phyloP scores from a whole-genome alignment of 2,113 vertebrate species.

The Corvus moneduloides region DNA sequence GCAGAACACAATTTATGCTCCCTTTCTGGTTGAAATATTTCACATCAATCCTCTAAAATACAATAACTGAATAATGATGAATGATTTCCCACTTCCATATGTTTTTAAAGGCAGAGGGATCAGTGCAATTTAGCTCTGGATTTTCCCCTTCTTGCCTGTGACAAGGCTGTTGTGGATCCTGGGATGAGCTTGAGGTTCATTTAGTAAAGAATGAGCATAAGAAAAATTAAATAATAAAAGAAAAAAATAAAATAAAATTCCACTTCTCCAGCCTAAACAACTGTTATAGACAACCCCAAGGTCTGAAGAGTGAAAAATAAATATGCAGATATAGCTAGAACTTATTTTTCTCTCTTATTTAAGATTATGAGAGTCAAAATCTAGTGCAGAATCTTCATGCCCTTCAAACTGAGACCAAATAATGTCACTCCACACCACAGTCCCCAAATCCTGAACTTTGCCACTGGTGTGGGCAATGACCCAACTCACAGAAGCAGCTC shows the following conservation, averaged over 20 bases:
- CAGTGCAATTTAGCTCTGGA: not conserved
- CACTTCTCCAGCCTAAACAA: not conserved
- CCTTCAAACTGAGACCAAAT: not conserved
- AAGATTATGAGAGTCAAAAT: not conserved
- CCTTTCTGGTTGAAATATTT: not conserved
- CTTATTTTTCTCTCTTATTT: not conserved
- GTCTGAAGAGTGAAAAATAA: not conserved
- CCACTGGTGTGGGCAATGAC: not conserved
- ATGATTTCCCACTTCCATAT: not conserved
- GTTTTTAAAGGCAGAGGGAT: not conserved
- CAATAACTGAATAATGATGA: not conserved
- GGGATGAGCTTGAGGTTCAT: not conserved
- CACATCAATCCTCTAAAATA: not conserved
- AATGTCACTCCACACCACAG: not conserved
- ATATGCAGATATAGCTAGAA: not conserved
- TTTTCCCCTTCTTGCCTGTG: not conserved
- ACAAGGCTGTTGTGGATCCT: not conserved
- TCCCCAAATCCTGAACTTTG: not conserved
- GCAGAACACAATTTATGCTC: not conserved
- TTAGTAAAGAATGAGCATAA: not conserved
- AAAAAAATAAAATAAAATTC: not conserved
- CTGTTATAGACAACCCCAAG: not conserved
- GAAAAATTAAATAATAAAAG: not conserved
- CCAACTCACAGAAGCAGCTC: not conserved
- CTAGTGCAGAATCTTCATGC: not conserved